Evolutionary conservation across 2,888 invertebrate genomes (phyloP).

Genomic region (Iphiclides podalirius): DNA sequence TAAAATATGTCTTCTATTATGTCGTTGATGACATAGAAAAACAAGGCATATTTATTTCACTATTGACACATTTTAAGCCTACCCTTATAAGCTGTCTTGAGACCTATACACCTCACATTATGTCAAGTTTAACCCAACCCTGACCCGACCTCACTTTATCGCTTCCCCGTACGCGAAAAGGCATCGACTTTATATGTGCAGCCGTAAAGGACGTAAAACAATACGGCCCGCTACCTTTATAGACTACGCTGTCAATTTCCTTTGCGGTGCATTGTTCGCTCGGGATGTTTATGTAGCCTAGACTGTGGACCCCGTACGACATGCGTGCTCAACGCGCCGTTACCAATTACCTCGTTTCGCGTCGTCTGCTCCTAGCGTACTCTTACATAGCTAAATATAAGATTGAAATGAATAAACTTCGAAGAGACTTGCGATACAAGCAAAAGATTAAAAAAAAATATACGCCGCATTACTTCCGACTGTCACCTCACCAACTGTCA

Average conservation of each 20-base stretch:
- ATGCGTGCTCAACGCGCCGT: constrained; percentile 15
- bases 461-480: neutral
- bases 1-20: too few species aligned
- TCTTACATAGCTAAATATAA: neutral
- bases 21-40: too few species aligned
- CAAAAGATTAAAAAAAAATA: neutral
- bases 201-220: constrained; percentile 1
- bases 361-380: constrained; percentile 5
- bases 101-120: too few species aligned
- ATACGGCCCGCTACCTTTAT: constrained; percentile 2
- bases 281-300: constrained; percentile 9
- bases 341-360: constrained; percentile 18
- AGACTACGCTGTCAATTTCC: constrained; percentile 8
- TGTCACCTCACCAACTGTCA: too few species aligned
- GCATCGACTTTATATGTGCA: constrained; percentile 3
- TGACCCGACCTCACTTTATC: constrained; percentile 2
- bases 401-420: too few species aligned
- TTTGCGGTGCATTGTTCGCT: constrained; percentile 17
- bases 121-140: neutral
- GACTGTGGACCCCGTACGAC: neutral
- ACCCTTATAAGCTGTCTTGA: too few species aligned
- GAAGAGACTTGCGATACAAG: too few species aligned
- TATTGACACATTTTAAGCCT: too few species aligned
- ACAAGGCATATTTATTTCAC: too few species aligned
- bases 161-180: constrained; percentile 9